Base-by-base conservation (phyloP, 2,797 vertebrate genomes). In the Betta splendens region DNA sequence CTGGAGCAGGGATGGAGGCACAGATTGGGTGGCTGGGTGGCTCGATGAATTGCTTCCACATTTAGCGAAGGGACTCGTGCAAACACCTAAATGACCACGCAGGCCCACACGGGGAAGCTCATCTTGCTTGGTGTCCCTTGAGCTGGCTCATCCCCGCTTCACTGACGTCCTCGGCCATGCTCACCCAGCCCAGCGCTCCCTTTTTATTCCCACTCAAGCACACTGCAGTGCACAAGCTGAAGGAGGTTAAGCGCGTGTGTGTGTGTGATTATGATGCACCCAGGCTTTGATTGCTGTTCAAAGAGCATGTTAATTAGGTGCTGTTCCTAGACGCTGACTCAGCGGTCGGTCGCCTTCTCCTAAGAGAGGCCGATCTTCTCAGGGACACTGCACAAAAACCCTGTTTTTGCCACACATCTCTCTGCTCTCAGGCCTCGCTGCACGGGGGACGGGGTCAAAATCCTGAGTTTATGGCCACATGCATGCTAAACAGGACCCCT, bases 251-350 rank as follows among this genome's bases (percentile, higher is more conserved):
- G 18, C 62, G 31, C 0, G 43, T 22, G 40, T 1, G 18, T 62
- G 31, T 0, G 43, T 33, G 60, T 65, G 72, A 81, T 79, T 61
- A 67, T 58, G 72, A 64, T 56, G 29, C 40, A 56, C 49, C 13
- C 1, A 9, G 29, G 54, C 45, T 48, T 66, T 75, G 77, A 81
- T 84, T 77, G 63, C 62, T 76, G 72, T 71, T 76, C 74, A 69
- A 50, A 7, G 32, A 64, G 79, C 75, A 9, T 78, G 60, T 86
- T 86, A 85, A 86, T 87, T 81, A 86, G 62, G 16, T 39, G 45
- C 42, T 0, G 3, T 10, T 11, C 50, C 26, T 17, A 58, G 77
- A 69, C 54, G 26, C 73, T 75, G 79, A 86, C 68, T 84, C 78
- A 44, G 76, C 77, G 45, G 53, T 55, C 36, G 59, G 57, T 22